Evolutionary conservation across 2,797 vertebrate species (phyloP).

Genomic region (Galago senegalensis): DNA sequence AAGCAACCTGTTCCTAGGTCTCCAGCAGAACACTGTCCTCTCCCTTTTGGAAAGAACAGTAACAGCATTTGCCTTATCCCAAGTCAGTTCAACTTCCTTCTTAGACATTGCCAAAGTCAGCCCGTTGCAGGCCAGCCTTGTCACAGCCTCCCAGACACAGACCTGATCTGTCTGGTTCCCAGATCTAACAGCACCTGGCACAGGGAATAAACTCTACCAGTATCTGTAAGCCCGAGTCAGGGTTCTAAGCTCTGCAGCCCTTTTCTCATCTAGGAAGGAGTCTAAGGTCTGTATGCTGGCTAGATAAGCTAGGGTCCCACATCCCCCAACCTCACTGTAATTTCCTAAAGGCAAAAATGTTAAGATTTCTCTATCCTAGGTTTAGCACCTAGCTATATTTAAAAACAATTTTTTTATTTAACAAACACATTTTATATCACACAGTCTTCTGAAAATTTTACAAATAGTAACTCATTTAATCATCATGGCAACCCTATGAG

Average conservation of each 20-base stretch:
- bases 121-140: background rate
- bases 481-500: background rate
- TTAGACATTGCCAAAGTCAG: background rate
- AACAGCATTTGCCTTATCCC: background rate
- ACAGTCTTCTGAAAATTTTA: background rate
- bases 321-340: background rate
- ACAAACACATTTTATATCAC: background rate
- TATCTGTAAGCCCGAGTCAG: background rate
- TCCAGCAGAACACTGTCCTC: background rate
- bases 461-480: background rate
- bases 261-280: background rate
- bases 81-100: background rate
- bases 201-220: background rate
- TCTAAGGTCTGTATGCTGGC: background rate
- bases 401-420: background rate
- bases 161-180: background rate
- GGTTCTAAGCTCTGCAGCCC: background rate
- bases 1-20: background rate
- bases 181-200: background rate
- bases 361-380: background rate
- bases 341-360: constrained; percentile 39
- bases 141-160: background rate
- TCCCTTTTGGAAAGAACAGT: background rate
- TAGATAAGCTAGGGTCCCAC: background rate
- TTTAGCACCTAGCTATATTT: background rate